Conservation (phyloP, 2,113 vertebrate genomes). For the Gallinago paraguaiae region DNA sequence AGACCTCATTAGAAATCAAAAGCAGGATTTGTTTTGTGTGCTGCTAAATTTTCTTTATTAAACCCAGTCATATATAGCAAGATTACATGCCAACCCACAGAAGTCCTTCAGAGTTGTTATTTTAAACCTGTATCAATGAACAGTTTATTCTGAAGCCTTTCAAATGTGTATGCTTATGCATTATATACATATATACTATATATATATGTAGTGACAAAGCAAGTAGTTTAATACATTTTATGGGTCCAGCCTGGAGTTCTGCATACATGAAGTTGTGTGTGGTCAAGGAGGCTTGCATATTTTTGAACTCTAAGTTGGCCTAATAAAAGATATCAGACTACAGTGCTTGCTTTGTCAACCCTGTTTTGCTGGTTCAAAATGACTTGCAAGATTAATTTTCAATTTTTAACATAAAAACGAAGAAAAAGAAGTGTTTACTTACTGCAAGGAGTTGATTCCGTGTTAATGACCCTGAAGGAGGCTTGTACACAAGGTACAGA, state of each 20-base stretch:
- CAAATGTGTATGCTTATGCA: not conserved
- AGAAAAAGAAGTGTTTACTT: constrained; percentile 61
- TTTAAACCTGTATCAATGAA: constrained; percentile 19
- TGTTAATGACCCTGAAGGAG: constrained; percentile 43
- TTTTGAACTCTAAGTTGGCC: constrained; percentile 63
- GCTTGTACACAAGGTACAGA: constrained; percentile 47
- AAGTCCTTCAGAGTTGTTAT: constrained; percentile 43
- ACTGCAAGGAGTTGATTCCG: constrained; percentile 41
- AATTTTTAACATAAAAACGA: constrained; percentile 63
- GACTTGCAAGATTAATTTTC: constrained; percentile 67
- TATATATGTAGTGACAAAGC: constrained; percentile 22
- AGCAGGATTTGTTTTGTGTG: not conserved
- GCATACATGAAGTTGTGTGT: constrained; percentile 33
- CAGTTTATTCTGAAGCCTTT: constrained; percentile 37
- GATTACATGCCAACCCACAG: not conserved
- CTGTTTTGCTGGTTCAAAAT: constrained; percentile 56
- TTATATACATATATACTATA: not conserved
- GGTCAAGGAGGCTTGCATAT: constrained; percentile 51
- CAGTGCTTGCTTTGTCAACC: constrained; percentile 67
- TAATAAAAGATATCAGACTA: constrained; percentile 69
- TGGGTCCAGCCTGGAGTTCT: constrained; percentile 20
- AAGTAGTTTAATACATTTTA: constrained; percentile 51
- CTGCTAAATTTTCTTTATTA: constrained; percentile 14
- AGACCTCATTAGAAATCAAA: not conserved
- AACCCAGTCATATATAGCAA: not conserved